Base-by-base conservation (phyloP, 2,888 invertebrate species). In the Elmis aenea region DNA sequence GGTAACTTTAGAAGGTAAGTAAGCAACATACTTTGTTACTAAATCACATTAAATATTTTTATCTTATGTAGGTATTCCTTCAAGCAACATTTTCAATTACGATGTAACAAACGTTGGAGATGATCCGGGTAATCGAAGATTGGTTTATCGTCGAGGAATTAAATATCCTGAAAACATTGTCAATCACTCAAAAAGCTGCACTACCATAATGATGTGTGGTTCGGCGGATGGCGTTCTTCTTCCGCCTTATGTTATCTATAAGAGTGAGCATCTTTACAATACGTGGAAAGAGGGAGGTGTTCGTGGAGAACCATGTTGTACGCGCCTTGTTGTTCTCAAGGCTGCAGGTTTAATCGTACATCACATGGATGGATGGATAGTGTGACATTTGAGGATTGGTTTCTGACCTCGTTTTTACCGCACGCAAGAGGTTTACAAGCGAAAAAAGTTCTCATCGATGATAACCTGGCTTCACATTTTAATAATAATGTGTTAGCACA, bases 261-360 rank as follows among this genome's bases (percentile, higher is more conserved):
- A 25, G 20, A 26, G 26, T 11, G n/a, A 25, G 3, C 20, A 33
- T 23, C 13, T 66, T 10, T 58, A 51, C 46, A 42, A 48, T 20
- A 51, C 54, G 5, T 64, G 63, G 62, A 51, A 48, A 3, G 44
- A 48, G 40, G 52, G 57, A 13, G 54, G 47, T 29, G 47, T 16
- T 43, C 47, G 10, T 42, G 41, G 42, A 9, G 3, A 24, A 11
- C 42, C 35, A 9, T 42, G 35, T 33, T 29, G 37, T 12, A 9
- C 13, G 6, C 14, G 5, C 26, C 28, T 4, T 33, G 33, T 16
- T 39, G 39, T 11, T 14, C n/a, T 3, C 9, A 8, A 28, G 39
- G 29, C 6, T 29, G 10, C 8, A n/a, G 29, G 13, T 39, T 14
- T 15, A 34, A 30, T 15, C 16, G 39, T 9, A 39, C 42, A 6